Conservation (phyloP, 2,888 invertebrate species). For the Acronicta psi region DNA sequence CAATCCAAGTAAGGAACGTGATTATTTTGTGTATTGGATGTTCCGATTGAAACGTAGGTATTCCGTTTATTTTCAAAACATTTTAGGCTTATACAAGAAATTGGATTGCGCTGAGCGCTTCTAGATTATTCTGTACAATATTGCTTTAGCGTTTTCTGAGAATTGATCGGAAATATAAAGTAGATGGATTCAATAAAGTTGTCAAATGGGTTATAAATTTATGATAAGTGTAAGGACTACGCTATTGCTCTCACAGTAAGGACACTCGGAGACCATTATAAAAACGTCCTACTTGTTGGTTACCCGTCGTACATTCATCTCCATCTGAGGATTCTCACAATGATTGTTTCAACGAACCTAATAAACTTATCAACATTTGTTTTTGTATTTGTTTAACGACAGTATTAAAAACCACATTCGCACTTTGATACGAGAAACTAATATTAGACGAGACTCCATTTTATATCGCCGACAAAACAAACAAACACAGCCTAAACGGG, state of each 20-base stretch:
- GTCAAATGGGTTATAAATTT: constrained; percentile 33
- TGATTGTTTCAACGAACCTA: no score
- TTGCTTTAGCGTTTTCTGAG: constrained; percentile 36
- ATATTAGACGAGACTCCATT: constrained; percentile 19
- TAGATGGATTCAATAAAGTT: constrained; percentile 26
- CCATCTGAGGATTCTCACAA: no score
- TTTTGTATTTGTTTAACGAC: no score
- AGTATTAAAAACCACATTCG: background rate
- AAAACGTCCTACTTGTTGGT: no score
- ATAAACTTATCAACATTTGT: no score
- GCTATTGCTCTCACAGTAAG: no score
- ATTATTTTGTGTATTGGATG: constrained; percentile 75
- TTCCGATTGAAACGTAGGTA: constrained; percentile 64
- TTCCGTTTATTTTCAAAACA: constrained; percentile 66
- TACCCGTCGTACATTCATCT: no score
- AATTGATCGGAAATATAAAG: constrained; percentile 34
- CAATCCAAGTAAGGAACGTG: constrained; percentile 69
- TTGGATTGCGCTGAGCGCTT: constrained; percentile 59
- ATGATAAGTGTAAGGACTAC: constrained; percentile 7
- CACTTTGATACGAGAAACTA: background rate
- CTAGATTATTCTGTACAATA: constrained; percentile 55
- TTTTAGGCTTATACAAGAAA: constrained; percentile 61
- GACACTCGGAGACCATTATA: no score
- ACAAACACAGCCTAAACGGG: constrained; percentile 14
- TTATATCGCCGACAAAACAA: constrained; percentile 4